Conservation (phyloP, 92 coral and sea anemone genomes). For the Epizoanthus scotinus region DNA sequence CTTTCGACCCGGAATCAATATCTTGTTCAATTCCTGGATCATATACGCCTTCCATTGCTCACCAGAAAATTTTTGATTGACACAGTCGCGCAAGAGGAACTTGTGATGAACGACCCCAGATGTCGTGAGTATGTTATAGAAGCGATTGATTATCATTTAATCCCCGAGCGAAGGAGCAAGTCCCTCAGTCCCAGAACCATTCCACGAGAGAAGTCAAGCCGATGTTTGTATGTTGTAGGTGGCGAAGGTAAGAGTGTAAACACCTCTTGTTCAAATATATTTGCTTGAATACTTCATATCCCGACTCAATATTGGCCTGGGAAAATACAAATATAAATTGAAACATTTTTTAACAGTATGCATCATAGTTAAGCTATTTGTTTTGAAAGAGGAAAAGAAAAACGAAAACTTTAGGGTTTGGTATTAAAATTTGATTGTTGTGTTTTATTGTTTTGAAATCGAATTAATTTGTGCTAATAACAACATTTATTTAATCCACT, state of each 20-base stretch:
- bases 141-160: constrained; percentile 91
- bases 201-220: constrained; percentile 86
- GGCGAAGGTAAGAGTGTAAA: constrained; percentile 81
- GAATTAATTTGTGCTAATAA: too few relatives aligned
- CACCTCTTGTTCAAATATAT: not conserved
- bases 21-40: constrained; percentile 72
- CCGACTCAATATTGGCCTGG: constrained; percentile 20
- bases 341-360: not conserved
- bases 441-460: too few relatives aligned
- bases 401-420: too few relatives aligned
- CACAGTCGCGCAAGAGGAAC: constrained; percentile 82
- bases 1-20: constrained; percentile 57
- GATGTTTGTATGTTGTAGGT: constrained; percentile 85
- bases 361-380: not conserved
- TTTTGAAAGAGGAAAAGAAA: not conserved
- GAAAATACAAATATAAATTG: not conserved
- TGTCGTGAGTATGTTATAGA: constrained; percentile 88
- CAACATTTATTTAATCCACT: too few relatives aligned
- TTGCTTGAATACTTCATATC: not conserved
- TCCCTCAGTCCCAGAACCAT: constrained; percentile 66
- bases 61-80: constrained; percentile 94
- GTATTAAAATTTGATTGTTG: too few relatives aligned
- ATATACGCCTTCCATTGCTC: constrained; percentile 87
- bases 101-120: constrained; percentile 72
- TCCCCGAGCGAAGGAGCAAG: constrained; percentile 84